Conservation (phyloP, 30 jellyfish, hydroid and myxozoan species). For the Hydractinia symbiolongicarpus region DNA sequence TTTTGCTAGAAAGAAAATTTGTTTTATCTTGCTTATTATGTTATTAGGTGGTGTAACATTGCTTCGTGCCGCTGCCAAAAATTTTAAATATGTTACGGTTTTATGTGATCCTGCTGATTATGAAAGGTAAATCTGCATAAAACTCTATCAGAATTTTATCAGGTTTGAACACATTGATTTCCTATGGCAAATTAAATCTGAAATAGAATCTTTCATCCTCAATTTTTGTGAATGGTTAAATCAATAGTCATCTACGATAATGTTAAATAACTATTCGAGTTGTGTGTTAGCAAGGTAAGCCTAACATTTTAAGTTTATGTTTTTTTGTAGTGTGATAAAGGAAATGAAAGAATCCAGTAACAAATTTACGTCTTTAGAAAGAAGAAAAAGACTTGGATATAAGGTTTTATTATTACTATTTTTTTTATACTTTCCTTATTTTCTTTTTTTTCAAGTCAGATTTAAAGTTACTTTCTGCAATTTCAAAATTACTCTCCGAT, state of each 20-base stretch:
- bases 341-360: conserved; percentile 44
- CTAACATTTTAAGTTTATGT: too few relatives aligned
- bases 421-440: too few relatives aligned
- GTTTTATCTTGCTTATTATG: neutral
- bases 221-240: too few relatives aligned
- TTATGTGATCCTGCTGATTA: conserved; percentile 83
- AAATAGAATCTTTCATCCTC: too few relatives aligned
- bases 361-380: conserved; percentile 47
- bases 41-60: conserved; percentile 79
- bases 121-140: conserved; percentile 40
- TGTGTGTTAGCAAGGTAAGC: too few relatives aligned
- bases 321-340: conserved; percentile 38
- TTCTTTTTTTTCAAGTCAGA: neutral
- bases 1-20: neutral
- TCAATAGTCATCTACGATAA: too few relatives aligned
- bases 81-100: conserved; percentile 70
- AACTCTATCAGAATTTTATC: neutral
- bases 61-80: conserved; percentile 92
- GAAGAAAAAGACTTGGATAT: conserved; percentile 57
- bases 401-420: conserved; percentile 37
- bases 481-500: too few relatives aligned
- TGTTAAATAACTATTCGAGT: neutral
- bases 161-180: neutral
- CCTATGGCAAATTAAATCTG: neutral
- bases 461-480: neutral